Conservation (phyloP, 2,113 vertebrate genomes). For the Amazona guildingii region DNA sequence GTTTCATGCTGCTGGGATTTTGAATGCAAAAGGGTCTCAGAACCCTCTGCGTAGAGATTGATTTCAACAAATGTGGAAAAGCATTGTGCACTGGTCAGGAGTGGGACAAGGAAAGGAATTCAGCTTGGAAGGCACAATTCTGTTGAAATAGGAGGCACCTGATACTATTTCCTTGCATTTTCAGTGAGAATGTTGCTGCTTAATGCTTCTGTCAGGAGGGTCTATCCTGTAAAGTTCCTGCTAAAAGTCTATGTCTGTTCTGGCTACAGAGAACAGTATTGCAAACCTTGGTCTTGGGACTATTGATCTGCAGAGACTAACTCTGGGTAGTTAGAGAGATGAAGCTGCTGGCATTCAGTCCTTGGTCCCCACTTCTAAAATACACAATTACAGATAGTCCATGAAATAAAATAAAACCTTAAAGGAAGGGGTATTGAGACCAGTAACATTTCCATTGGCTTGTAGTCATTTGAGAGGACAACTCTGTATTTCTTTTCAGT, state of each 20-base stretch:
- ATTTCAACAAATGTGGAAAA: background rate
- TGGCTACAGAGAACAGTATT: background rate
- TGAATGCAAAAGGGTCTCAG: background rate
- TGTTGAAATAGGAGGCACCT: background rate
- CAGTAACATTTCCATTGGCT: background rate
- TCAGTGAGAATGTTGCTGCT: background rate
- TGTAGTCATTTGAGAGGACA: background rate
- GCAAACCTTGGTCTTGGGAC: background rate
- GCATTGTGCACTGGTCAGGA: background rate
- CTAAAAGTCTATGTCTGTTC: background rate
- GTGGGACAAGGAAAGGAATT: background rate
- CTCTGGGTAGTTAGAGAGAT: background rate
- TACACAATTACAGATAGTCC: background rate
- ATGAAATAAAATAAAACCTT: background rate
- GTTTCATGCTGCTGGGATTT: background rate
- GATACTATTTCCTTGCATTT: background rate
- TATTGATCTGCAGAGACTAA: background rate
- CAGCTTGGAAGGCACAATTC: background rate
- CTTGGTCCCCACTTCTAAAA: background rate
- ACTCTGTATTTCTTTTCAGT: background rate
- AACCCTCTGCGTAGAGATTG: background rate
- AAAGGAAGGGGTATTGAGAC: background rate
- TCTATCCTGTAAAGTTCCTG: background rate
- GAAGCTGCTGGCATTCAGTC: background rate
- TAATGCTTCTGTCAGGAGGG: background rate